Evolutionary conservation across 1,140 invertebrate genomes (phyloP).

Genomic region (Thalassaphorura encarpata): DNA sequence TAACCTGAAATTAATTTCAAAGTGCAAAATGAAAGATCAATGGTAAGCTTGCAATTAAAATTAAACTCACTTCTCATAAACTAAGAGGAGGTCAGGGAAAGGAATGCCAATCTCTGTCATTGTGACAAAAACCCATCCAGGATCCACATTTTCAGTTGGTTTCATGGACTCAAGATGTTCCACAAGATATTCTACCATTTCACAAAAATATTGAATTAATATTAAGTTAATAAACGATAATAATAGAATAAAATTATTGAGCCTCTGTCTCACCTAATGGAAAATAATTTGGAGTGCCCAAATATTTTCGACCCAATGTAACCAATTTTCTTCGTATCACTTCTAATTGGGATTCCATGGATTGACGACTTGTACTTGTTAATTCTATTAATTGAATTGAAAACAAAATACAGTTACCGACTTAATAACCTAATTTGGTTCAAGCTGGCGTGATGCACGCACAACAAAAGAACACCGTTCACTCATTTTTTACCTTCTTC

Average conservation of each 20-base stretch:
- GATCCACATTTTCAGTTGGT: slow-evolving; percentile 22
- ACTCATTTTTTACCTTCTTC: slow-evolving; percentile 41
- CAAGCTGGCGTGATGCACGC: background rate
- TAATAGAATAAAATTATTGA: background rate
- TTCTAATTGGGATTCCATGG: slow-evolving; percentile 34
- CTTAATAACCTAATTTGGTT: background rate
- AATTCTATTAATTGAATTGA: slow-evolving; percentile 26
- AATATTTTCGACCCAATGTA: slow-evolving; percentile 40
- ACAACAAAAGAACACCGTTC: background rate
- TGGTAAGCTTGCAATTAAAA: background rate
- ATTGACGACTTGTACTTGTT: slow-evolving; percentile 7
- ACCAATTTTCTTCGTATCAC: slow-evolving; percentile 41
- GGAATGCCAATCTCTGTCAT: slow-evolving; percentile 29
- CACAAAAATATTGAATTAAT: background rate
- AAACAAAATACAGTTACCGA: slow-evolving; percentile 4
- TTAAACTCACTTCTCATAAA: slow-evolving; percentile 25
- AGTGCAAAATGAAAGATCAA: background rate
- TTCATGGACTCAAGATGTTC: slow-evolving; percentile 31
- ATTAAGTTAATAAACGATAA: background rate
- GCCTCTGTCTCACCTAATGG: slow-evolving; percentile 41
- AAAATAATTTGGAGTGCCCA: slow-evolving; percentile 44
- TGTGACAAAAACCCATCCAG: slow-evolving; percentile 27
- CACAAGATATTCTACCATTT: slow-evolving; percentile 25
- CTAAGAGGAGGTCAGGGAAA: slow-evolving; percentile 19
- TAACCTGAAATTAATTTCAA: slow-evolving; percentile 13